A percentile compares a stretch with the other conserved stretches of the same genome.
Conservation (phyloP, 2,113 vertebrate genomes). For the Psilopsiagon aymara region DNA sequence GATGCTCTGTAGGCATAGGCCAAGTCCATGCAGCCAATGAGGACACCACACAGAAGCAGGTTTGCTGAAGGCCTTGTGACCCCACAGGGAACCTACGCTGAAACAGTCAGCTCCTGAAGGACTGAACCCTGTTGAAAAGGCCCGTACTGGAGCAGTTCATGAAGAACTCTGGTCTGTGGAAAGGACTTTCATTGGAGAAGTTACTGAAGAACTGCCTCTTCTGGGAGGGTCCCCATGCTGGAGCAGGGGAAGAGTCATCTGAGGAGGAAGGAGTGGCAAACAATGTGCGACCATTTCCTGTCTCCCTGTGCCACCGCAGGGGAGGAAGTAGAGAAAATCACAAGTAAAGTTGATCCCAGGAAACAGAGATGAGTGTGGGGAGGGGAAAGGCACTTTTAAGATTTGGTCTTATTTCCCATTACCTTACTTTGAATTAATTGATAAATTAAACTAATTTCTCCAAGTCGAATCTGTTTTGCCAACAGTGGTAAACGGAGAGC, state of each 20-base stretch:
- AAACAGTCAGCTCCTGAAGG: neutral
- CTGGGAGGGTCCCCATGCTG: neutral
- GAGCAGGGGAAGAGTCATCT: neutral
- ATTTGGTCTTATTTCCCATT: neutral
- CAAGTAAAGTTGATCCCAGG: neutral
- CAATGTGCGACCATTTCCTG: neutral
- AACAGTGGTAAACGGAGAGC: neutral
- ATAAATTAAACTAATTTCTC: neutral
- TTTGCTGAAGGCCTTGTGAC: neutral
- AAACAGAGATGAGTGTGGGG: neutral
- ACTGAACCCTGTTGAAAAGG: neutral
- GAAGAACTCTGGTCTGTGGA: neutral
- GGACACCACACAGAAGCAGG: neutral
- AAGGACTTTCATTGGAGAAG: neutral
- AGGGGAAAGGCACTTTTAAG: neutral
- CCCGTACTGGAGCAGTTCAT: neutral
- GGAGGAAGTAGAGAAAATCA: neutral
- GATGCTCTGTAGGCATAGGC: neutral
- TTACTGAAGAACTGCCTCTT: neutral
- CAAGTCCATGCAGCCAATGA: neutral
- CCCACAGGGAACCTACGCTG: neutral
- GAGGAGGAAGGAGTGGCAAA: neutral
- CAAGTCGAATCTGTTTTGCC: neutral
- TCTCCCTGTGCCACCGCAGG: neutral
- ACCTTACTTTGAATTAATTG: neutral